phyloP scores from a whole-genome alignment of 2,888 invertebrate species.

The Mechanitis mazaeus region DNA sequence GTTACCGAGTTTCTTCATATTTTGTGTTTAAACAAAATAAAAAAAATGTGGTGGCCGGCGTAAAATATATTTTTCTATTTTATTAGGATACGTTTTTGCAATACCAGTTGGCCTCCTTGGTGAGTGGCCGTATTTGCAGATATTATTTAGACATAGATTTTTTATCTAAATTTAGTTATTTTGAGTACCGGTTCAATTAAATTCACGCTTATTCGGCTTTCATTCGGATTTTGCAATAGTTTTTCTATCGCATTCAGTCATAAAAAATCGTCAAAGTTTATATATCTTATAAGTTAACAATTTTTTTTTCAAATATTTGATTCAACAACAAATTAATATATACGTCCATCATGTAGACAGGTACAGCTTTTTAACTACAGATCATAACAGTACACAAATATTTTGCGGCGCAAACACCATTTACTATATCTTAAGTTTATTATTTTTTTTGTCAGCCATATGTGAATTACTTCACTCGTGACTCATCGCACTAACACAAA shows the following conservation, averaged over 20 bases:
- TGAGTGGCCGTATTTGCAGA: conserved; percentile 60
- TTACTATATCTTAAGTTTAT: conserved; percentile 15
- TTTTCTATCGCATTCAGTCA: conserved; percentile 14
- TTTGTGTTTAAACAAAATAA: not conserved
- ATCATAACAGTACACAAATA: conserved; percentile 29
- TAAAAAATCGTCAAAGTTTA: not conserved
- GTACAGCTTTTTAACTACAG: conserved; percentile 31
- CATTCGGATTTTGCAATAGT: conserved; percentile 33
- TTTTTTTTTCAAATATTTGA: conserved; percentile 14
- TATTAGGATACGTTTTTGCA: conserved; percentile 73
- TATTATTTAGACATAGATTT: conserved; percentile 47
- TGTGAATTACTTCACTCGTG: conserved; percentile 4
- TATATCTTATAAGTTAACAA: not conserved
- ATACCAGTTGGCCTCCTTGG: conserved; percentile 74
- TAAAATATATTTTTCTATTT: conserved; percentile 61
- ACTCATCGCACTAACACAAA: not conserved
- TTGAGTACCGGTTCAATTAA: conserved; percentile 28
- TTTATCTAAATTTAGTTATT: conserved; percentile 36
- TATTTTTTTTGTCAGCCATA: conserved; percentile 1
- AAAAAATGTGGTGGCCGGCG: conserved; percentile 24
- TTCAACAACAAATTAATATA: conserved; percentile 15
- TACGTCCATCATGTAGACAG: conserved; percentile 28
- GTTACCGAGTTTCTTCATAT: no score
- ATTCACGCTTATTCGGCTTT: conserved; percentile 60
- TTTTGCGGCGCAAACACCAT: conserved; percentile 35